Percentiles rank a stretch among this genome's conserved stretches.
Conservation (phyloP, 2,113 vertebrate species). For the Synchiropus splendidus region DNA sequence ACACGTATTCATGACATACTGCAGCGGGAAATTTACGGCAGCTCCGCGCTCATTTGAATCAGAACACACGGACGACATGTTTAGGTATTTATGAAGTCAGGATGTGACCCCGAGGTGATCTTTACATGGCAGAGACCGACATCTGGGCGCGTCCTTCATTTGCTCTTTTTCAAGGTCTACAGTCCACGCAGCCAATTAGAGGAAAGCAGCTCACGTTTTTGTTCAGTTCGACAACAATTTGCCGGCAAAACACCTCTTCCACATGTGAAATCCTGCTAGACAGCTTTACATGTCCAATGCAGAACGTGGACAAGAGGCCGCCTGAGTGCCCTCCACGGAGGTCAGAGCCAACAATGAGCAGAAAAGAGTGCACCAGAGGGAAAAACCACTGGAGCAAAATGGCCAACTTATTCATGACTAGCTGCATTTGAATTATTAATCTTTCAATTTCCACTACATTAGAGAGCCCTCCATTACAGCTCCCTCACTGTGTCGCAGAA, state of each 20-base stretch:
- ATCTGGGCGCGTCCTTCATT: too few relatives aligned
- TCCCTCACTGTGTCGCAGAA: slow-evolving; percentile 54
- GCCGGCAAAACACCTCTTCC: slow-evolving; percentile 6
- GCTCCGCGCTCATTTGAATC: slow-evolving; percentile 77
- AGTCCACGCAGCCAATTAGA: too few relatives aligned
- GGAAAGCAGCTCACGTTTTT: too few relatives aligned
- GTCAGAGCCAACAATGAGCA: slow-evolving; percentile 40
- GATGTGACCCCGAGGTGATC: slow-evolving; percentile 58
- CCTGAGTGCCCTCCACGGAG: slow-evolving; percentile 36
- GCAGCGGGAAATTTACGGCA: slow-evolving; percentile 78
- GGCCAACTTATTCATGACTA: slow-evolving; percentile 80
- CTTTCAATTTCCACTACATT: slow-evolving; percentile 83
- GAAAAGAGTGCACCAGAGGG: slow-evolving; percentile 31
- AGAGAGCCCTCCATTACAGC: slow-evolving; percentile 73
- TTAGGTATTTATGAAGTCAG: slow-evolving; percentile 74
- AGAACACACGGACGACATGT: slow-evolving; percentile 71
- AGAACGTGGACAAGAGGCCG: slow-evolving; percentile 2
- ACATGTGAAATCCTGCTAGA: slow-evolving; percentile 28
- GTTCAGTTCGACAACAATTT: too few relatives aligned
- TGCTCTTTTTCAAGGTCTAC: too few relatives aligned
- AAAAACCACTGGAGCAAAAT: slow-evolving; percentile 54
- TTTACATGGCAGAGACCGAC: too few relatives aligned
- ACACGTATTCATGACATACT: slow-evolving; percentile 44
- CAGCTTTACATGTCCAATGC: slow-evolving; percentile 37
- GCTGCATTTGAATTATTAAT: slow-evolving; percentile 94